phyloP scores from a whole-genome alignment of 1,140 invertebrate species.

The Drosophila repleta region DNA sequence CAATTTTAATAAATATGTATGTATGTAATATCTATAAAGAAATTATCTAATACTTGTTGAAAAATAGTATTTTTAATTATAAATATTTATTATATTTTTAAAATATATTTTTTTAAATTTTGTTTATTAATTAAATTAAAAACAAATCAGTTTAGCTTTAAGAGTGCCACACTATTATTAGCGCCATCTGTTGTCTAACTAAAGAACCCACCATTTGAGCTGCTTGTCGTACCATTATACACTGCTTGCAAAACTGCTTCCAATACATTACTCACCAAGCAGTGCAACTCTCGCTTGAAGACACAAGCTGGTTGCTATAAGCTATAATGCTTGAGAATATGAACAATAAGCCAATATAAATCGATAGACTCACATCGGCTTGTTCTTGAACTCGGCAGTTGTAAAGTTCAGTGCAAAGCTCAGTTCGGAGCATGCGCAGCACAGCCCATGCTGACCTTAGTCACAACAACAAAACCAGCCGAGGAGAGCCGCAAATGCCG shows the following conservation, averaged over 20 bases:
- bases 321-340: not conserved
- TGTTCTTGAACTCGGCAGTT: not conserved
- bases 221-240: not conserved
- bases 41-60: too few relatives aligned
- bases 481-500: not conserved
- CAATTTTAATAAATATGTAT: too few relatives aligned
- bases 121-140: not conserved
- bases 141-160: not conserved
- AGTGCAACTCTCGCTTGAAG: not conserved
- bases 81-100: not conserved
- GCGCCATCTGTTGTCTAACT: not conserved
- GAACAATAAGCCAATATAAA: not conserved
- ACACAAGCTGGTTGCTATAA: not conserved
- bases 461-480: slow-evolving; percentile 36
- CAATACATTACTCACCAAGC: not conserved
- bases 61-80: too few relatives aligned
- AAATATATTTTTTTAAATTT: not conserved
- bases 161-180: too few relatives aligned
- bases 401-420: slow-evolving; percentile 38
- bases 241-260: not conserved
- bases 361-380: slow-evolving; percentile 10
- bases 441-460: slow-evolving; percentile 51
- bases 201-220: not conserved
- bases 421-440: slow-evolving; percentile 55
- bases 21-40: too few relatives aligned